A percentile compares a stretch with the other conserved stretches of the same genome.
Evolutionary conservation across 2,113 vertebrate species (phyloP).

Genomic region (Mus spicilegus): DNA sequence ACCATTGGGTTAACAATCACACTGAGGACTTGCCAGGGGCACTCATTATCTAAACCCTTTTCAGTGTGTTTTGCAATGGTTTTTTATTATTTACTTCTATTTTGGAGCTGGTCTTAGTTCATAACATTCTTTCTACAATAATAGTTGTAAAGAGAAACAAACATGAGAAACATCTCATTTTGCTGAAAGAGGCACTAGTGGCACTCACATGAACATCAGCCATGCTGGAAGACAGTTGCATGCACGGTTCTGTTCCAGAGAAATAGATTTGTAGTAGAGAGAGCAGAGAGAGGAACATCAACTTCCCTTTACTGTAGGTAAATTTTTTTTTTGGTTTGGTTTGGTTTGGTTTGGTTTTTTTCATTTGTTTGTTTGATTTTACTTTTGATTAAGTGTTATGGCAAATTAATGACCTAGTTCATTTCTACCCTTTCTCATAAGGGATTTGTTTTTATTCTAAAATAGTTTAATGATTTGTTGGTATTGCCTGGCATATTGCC

Average conservation of each 20-base stretch:
- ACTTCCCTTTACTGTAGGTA: slow-evolving; percentile 70
- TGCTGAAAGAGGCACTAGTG: neutral
- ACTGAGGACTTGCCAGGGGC: neutral
- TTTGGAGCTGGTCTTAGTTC: slow-evolving; percentile 67
- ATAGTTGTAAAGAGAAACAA: slow-evolving; percentile 63
- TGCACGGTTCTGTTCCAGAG: neutral
- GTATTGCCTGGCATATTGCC: slow-evolving; percentile 78
- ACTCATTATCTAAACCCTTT: slow-evolving; percentile 52
- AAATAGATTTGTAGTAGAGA: slow-evolving; percentile 35
- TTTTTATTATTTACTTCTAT: slow-evolving; percentile 77
- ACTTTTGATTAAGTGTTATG: slow-evolving; percentile 78
- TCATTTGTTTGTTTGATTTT: neutral
- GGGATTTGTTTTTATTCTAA: slow-evolving; percentile 85
- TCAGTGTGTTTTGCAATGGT: slow-evolving; percentile 66
- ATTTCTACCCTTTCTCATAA: slow-evolving; percentile 82
- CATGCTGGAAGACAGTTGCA: neutral
- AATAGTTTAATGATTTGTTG: slow-evolving; percentile 82
- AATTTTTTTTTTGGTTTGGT: neutral
- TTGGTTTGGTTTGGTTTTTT: too few relatives aligned
- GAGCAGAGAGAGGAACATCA: slow-evolving; percentile 71
- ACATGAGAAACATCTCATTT: slow-evolving; percentile 36
- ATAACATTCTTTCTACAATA: slow-evolving; percentile 58
- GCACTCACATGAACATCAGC: neutral
- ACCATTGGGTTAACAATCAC: neutral
- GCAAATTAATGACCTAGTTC: slow-evolving; percentile 82